phyloP scores from a whole-genome alignment of 1,140 invertebrate genomes.

The Elymnias hypermnestra region DNA sequence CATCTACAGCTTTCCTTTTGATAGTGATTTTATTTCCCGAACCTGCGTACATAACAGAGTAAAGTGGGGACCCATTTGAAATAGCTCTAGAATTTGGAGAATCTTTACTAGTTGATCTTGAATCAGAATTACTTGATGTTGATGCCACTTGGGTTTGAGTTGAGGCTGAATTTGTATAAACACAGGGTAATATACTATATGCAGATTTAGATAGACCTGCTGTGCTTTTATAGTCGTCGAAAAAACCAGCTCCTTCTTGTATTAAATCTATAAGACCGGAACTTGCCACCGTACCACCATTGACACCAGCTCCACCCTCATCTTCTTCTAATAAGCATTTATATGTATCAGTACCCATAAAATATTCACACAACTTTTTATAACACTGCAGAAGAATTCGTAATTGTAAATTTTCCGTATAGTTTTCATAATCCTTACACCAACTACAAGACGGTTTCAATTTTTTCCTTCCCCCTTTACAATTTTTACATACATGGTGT shows the following conservation, averaged over 20 bases:
- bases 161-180: conserved; percentile 82
- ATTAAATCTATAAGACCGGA: conserved; percentile 84
- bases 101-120: conserved; percentile 48
- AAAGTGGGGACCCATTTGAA: conserved; percentile 83
- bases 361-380: conserved; percentile 90
- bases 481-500: conserved; percentile 89
- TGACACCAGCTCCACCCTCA: conserved; percentile 61
- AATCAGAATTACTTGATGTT: conserved; percentile 51
- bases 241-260: conserved; percentile 86
- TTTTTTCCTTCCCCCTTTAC: conserved; percentile 89
- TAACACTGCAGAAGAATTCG: conserved; percentile 90
- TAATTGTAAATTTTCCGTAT: conserved; percentile 89
- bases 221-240: conserved; percentile 85
- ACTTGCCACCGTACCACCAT: conserved; percentile 70
- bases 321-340: conserved; percentile 78
- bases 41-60: conserved; percentile 87
- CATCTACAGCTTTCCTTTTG: conserved; percentile 83
- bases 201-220: conserved; percentile 82
- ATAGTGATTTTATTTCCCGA: conserved; percentile 89
- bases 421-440: conserved; percentile 90
- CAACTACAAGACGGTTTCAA: conserved; percentile 89
- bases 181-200: conserved; percentile 84
- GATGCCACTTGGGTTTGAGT: conserved; percentile 79
- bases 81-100: conserved; percentile 77
- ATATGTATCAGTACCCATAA: conserved; percentile 84